Base-by-base conservation (phyloP, 2,113 vertebrate genomes). In the Promerops cafer region DNA sequence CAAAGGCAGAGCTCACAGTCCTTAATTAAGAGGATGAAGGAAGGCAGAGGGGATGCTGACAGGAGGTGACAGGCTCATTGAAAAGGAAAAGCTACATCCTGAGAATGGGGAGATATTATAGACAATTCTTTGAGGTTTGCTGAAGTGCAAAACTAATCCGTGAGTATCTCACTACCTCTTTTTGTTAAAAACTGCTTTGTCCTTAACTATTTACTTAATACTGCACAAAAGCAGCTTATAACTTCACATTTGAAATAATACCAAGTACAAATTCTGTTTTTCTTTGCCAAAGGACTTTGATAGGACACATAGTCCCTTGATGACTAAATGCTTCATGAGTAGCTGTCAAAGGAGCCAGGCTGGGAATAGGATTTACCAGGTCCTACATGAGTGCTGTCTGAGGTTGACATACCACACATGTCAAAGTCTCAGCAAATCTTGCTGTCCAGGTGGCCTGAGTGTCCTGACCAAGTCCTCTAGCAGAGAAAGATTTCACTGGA, bases 21-120 rank as follows among this genome's bases (percentile, higher is more conserved):
- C 37, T 95, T 95, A 94, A 96, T 96, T 96, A 95, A 95, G 94
- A 96, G 93, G 91, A 96, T 95, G 94, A 94, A 95, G 95, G 75
- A 76, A 94, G 87, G 89, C 89, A 94, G 90, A 93, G 78, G 89
- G 68, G 90, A 94, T 95, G 78, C 82, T 95, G 94, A 96, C 87
- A 94, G 82, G 75, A 93, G 89, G 87, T 91, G 94, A 95, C 78
- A 94, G 66, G 40, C 90, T 96, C 66, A 24, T 28, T 95, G 89
- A 78, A 83, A 94, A 96, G 89, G 91, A 94, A 93, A 83, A 83
- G 81, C 66, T 91, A 71, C 82, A 83, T 87, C 89, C 84, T 91
- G 93, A 91, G 84, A 87, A 89, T 13, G 26, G 59, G 54, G 57
- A 97, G 84, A 94, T 93, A 92, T 69, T 86, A 65, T 3, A 94